Evolutionary conservation across 2,113 vertebrate species (phyloP), one percentile per base, ranked within the genome.

Genomic region (Pteruthius melanotis): DNA sequence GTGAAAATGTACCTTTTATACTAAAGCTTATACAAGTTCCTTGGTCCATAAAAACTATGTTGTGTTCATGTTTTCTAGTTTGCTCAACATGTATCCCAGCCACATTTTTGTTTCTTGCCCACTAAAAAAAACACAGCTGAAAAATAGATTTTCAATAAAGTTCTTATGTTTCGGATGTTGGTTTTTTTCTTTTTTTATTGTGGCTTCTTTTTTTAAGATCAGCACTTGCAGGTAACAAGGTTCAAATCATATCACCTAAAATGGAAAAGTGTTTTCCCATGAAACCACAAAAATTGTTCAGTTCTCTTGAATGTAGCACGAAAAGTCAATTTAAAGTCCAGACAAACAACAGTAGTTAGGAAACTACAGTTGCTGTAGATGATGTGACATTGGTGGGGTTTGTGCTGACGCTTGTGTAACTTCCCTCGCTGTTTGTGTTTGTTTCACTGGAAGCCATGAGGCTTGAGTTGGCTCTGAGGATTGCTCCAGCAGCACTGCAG

Each of bases 21-120:
- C 99, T 99, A 99, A 99, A 99, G 99, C 99, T 99, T 99, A 99
- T 98, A 98, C 98, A 99, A 99, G 98, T 99, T 99, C 98, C 98
- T 99, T 99, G 99, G 99, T 99, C 99, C 99, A 98, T 99, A 99
- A 99, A 99, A 99, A 99, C 98, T 98, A 99, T 97, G 98, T 98
- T 98, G 98, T 97, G 97, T 98, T 98, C 98, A 97, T 97, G 98
- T 98, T 98, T 98, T 98, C 98, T 98, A 98, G 97, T 97, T 98
- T 97, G 94, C 95, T 97, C 95, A 95, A 97, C 96, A 91, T 97
- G 96, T 95, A 97, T 98, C 97, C 98, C 98, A 98, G 97, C 96
- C 97, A 98, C 98, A 97, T 98, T 97, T 97, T 98, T 96, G 98
- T 98, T 98, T 98, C 98, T 98, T 97, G 97, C 98, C 98, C 98